phyloP scores from a whole-genome alignment of 2,797 vertebrate genomes.

The Epinephelus coioides region DNA sequence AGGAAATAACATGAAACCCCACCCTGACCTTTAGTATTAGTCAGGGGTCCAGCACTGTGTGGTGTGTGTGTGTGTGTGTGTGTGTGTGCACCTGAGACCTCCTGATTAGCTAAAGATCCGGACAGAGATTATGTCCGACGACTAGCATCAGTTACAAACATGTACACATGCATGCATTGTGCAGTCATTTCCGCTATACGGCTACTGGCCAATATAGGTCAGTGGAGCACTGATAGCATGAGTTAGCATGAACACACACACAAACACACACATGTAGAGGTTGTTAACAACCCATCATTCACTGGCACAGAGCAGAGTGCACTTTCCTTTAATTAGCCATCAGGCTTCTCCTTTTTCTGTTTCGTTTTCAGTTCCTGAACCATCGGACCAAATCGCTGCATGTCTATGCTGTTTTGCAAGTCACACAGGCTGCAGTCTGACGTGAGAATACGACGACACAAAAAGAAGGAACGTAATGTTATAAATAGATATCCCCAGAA shows the following conservation, averaged over 20 bases:
- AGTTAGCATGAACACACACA: conserved; percentile 4
- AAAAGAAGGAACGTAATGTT: background rate
- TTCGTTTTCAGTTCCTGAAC: conserved; percentile 30
- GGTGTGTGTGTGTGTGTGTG: conserved; percentile 10
- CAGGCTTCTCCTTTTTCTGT: conserved; percentile 27
- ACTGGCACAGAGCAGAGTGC: conserved; percentile 33
- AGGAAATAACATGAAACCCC: conserved; percentile 64
- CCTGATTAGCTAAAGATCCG: conserved; percentile 49
- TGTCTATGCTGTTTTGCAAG: background rate
- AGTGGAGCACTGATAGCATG: conserved; percentile 62
- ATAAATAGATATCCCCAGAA: background rate
- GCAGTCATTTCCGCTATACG: conserved; percentile 43
- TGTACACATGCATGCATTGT: background rate
- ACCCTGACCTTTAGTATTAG: conserved; percentile 52
- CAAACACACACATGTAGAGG: background rate
- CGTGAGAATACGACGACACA: background rate
- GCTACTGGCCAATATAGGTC: conserved; percentile 66
- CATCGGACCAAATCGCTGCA: conserved; percentile 18
- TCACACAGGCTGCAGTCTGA: background rate
- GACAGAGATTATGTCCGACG: conserved; percentile 35
- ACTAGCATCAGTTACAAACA: conserved; percentile 18
- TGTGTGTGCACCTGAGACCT: background rate
- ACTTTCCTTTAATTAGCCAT: conserved; percentile 36
- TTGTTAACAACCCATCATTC: conserved; percentile 2
- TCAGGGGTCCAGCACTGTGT: conserved; percentile 30